Evolutionary conservation across 35 echinoderm and acorn worm species (phyloP).

Genomic region (Apostichopus californicus): DNA sequence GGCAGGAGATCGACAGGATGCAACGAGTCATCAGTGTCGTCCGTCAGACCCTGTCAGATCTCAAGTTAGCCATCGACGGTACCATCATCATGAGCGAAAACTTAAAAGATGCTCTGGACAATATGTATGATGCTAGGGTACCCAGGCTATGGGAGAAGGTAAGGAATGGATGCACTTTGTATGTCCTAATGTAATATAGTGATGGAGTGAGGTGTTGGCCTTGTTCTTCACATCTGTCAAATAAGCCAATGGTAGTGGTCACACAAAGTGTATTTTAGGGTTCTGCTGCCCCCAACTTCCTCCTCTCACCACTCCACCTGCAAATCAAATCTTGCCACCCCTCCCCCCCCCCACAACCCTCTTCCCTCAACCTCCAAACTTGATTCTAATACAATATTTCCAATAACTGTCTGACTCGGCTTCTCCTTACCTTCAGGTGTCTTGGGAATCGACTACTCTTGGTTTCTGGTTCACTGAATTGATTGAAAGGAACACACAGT

Average conservation of each 20-base stretch:
- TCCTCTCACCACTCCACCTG: too few species aligned
- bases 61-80: conserved; percentile 98
- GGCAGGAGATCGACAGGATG: conserved; percentile 98
- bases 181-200: background rate
- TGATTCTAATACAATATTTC: too few species aligned
- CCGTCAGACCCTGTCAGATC: conserved; percentile 81
- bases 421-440: conserved; percentile 56
- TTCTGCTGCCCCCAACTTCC: too few species aligned
- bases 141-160: conserved; percentile 91
- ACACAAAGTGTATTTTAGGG: too few species aligned
- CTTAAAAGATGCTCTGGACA: conserved; percentile 93
- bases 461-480: conserved; percentile 99
- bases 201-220: background rate
- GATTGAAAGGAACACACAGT: conserved; percentile 90
- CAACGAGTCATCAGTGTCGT: conserved; percentile 86
- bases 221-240: background rate
- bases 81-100: conserved; percentile 99
- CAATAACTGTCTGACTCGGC: too few species aligned
- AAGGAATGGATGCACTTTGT: background rate
- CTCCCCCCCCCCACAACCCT: too few species aligned
- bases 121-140: conserved; percentile 99
- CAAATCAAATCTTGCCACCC: too few species aligned
- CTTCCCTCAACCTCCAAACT: too few species aligned
- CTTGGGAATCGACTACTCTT: conserved; percentile 96
- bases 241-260: too few species aligned